Evolutionary conservation across 2,797 vertebrate species (phyloP), one percentile per base, ranked within the genome.

Genomic region (Phoebastria nigripes): DNA sequence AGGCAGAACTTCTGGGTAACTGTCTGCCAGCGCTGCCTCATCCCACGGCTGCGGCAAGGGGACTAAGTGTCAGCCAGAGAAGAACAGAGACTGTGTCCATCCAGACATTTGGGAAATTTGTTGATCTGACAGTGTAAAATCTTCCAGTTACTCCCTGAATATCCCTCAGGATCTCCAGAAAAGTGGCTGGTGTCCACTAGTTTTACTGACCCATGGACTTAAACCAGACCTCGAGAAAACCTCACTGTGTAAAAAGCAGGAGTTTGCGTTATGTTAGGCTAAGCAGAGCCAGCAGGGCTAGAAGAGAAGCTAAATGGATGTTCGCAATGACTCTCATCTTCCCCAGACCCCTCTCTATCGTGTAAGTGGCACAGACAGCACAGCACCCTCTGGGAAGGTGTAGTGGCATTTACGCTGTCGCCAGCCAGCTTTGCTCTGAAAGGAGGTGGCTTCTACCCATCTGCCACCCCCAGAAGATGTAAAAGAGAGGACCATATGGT

Each of bases 401-500:
- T 78, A 58, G 56, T 44, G 82, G 79, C 87, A 91, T 94, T 93
- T 92, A 46, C 6, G 0, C n/a, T 78, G 54, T 35, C 2, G 0
- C 33, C 71, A 72, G 72, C 28, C 78, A 71, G 69, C 39, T 93
- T 61, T 77, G 33, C 65, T 85, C 69, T 81, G 76, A 89, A 92
- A 85, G 65, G 51, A 92, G 66, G 35, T 69, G 59, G 16, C 49
- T 96, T 89, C 79, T 74, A 61, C 58, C 87, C 92, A 88, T 93
- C 92, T 96, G 94, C 52, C 77, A 74, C 25, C 31, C 33, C n/a
- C 33, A 76, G 82, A 93, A 91, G 74, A 83, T 31, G 31, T 24
- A 63, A 96, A 94, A 93, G 61, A 91, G 79, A 71, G 35, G 74
- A 97, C 22, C 95, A 94, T 96, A 92, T 92, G 89, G 82, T 92